A percentile compares a stretch with the other conserved stretches of the same genome.
Conservation (phyloP, 2,888 invertebrate genomes). For the Byasa hedistus region DNA sequence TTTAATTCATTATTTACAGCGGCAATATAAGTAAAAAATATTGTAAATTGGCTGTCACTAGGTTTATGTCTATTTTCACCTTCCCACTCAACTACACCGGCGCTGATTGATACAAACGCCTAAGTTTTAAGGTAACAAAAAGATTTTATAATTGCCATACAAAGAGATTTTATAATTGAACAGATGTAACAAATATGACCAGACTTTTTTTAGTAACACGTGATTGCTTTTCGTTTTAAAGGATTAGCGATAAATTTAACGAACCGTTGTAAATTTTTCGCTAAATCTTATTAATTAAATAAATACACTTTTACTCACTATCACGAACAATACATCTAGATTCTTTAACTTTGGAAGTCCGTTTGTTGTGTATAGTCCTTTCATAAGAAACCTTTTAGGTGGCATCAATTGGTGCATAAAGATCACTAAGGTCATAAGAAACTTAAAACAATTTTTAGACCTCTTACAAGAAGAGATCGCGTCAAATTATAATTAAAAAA, state of each 20-base stretch:
- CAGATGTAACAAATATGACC: neutral
- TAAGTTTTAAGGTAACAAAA: neutral
- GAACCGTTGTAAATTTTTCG: no score
- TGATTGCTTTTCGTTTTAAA: neutral
- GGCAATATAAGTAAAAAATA: no score
- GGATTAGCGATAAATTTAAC: neutral
- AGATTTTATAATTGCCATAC: neutral
- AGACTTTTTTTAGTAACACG: neutral
- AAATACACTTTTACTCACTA: neutral
- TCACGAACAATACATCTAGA: neutral
- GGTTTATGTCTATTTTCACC: neutral
- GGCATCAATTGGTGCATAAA: neutral
- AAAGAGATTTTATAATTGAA: neutral
- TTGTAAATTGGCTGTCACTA: no score
- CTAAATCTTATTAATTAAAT: neutral
- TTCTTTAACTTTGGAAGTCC: neutral
- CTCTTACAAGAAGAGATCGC: neutral
- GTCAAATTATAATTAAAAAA: neutral
- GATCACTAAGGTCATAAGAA: neutral
- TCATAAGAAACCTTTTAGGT: neutral
- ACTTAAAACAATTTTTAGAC: constrained; percentile 1
- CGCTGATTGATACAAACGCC: neutral
- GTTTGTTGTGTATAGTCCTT: neutral
- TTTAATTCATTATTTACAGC: no score
- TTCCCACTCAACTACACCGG: neutral